Conservation (phyloP, 2,113 vertebrate genomes). For the human (Homo sapiens) region GRCh38 chr6:37367001-37367500, state of each 20-base stretch:
- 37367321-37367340: neutral
- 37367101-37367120: neutral
- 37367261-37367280: neutral
- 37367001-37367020: conserved; percentile 5
- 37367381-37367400: neutral
- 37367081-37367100: neutral
- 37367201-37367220: neutral
- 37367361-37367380: neutral
- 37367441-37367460: too few species aligned
- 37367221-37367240: neutral
- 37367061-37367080: neutral
- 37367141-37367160: neutral
- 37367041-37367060: neutral
- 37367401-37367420: too few species aligned
- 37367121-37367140: conserved; percentile 25
- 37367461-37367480: too few species aligned
- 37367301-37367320: neutral
- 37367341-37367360: neutral
- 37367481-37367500: too few species aligned
- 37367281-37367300: neutral
- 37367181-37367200: conserved; percentile 9
- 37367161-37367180: neutral
- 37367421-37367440: too few species aligned
- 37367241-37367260: neutral
- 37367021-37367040: conserved; percentile 27